These are phyloP conservation scores for Brachyistius frenatus DNA, from an alignment of 2,113 vertebrate species.

Conservation along the genomic window DNA sequence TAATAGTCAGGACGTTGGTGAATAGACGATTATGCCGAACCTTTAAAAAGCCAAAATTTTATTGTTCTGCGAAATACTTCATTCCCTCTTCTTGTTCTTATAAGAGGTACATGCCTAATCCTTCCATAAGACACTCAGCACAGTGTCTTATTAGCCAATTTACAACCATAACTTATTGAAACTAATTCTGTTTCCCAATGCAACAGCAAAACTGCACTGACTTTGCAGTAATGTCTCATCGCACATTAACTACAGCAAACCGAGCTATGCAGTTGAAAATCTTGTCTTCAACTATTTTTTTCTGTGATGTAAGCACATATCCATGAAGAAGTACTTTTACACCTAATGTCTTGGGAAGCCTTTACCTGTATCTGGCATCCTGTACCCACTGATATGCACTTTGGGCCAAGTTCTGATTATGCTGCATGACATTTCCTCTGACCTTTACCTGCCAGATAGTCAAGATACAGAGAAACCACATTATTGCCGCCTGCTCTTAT, in stretches of 20 bases:
- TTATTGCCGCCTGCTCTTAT: slow-evolving; percentile 12
- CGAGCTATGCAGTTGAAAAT: slow-evolving; percentile 40
- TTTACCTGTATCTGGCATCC: slow-evolving; percentile 53
- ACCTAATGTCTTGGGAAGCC: slow-evolving; percentile 34
- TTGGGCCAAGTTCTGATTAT: slow-evolving; percentile 63
- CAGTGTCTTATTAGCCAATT: slow-evolving; percentile 10
- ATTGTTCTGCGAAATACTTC: slow-evolving; percentile 41
- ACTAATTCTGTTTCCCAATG: neutral
- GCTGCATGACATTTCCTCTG: slow-evolving; percentile 56
- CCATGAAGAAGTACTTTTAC: neutral
- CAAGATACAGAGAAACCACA: slow-evolving; percentile 12
- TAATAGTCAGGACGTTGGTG: slow-evolving; percentile 21
- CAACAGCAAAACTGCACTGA: slow-evolving; percentile 19
- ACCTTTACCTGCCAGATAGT: slow-evolving; percentile 34
- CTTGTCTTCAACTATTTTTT: neutral
- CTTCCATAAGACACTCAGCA: slow-evolving; percentile 10
- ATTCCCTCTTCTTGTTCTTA: slow-evolving; percentile 24
- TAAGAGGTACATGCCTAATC: slow-evolving; percentile 17
- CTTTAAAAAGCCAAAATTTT: slow-evolving; percentile 71
- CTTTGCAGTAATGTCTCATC: neutral
- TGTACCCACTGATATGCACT: slow-evolving; percentile 70
- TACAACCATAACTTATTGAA: slow-evolving; percentile 35
- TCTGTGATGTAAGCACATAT: slow-evolving; percentile 18
- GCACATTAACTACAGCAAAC: slow-evolving; percentile 26
- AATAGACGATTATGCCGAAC: slow-evolving; percentile 39